These are phyloP conservation scores for Neotoma lepida DNA, from an alignment of 2,113 vertebrate genomes.

Conservation along the genomic window DNA sequence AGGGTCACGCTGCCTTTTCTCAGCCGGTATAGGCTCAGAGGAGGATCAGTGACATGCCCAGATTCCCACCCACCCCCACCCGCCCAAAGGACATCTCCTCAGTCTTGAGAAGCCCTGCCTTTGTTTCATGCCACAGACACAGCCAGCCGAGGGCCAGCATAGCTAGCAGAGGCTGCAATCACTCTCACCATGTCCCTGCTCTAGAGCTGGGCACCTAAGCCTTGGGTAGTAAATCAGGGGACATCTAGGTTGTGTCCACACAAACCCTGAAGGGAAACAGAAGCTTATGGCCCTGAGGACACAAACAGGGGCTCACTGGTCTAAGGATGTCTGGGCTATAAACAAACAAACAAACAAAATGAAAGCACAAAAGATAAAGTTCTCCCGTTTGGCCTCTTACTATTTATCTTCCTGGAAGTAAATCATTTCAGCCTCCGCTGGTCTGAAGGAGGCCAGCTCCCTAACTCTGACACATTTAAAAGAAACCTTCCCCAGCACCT, in stretches of 20 bases:
- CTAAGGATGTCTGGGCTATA: background rate
- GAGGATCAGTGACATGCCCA: constrained; percentile 46
- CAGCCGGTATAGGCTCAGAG: background rate
- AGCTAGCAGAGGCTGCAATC: background rate
- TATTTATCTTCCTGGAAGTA: background rate
- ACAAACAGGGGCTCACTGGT: background rate
- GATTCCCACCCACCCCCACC: background rate
- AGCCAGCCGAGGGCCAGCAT: constrained; percentile 60
- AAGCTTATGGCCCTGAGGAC: background rate
- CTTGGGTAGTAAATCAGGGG: rapidly evolving
- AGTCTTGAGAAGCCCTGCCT: constrained; percentile 17
- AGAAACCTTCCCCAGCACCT: background rate
- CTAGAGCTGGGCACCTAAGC: background rate
- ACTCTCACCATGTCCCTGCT: background rate
- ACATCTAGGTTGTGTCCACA: background rate
- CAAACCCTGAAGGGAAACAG: background rate
- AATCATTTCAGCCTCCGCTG: background rate
- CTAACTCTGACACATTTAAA: background rate
- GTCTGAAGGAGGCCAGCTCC: background rate
- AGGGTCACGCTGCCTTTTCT: constrained; percentile 55
- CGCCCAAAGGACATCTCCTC: constrained; percentile 39
- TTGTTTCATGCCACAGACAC: constrained; percentile 30
- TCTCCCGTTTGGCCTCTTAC: background rate
- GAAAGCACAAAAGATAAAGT: background rate
- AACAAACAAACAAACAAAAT: background rate